Percentiles rank a stretch among this genome's conserved stretches.
Conservation (phyloP, 2,113 vertebrate species). For the Pycnonotus jocosus region DNA sequence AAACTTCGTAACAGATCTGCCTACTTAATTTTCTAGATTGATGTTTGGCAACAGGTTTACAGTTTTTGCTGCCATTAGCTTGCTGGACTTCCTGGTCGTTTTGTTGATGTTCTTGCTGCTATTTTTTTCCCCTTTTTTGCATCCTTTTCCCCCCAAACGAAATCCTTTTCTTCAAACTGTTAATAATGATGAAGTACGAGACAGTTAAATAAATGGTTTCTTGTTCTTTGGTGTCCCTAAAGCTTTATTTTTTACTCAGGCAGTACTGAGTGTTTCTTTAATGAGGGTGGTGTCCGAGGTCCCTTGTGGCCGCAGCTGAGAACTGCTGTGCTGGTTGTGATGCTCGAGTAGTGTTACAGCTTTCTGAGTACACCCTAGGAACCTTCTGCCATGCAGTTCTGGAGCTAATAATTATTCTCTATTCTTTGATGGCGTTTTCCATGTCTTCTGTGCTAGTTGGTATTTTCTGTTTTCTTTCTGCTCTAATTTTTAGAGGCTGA, state of each 20-base stretch:
- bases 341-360: background rate
- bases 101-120: background rate
- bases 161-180: background rate
- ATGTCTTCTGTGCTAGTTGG: background rate
- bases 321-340: background rate
- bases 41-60: background rate
- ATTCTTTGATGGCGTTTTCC: background rate
- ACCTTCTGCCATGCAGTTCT: background rate
- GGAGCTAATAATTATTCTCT: background rate
- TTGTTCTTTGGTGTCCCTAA: background rate
- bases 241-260: background rate
- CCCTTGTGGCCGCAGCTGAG: background rate
- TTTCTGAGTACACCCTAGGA: background rate
- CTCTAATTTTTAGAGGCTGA: background rate
- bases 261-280: background rate
- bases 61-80: background rate
- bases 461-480: background rate
- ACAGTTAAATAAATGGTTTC: background rate
- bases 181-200: background rate
- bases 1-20: background rate
- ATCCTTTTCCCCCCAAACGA: fast-evolving
- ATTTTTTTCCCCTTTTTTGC: background rate
- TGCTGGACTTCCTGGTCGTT: background rate
- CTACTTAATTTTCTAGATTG: background rate
- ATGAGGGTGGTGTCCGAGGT: background rate